A percentile compares a stretch with the other conserved stretches of the same genome.
These are phyloP conservation scores for Aurelia sp. DNA, from an alignment of 30 jellyfish, hydroid and myxozoan genomes.

Conservation along the genomic window DNA sequence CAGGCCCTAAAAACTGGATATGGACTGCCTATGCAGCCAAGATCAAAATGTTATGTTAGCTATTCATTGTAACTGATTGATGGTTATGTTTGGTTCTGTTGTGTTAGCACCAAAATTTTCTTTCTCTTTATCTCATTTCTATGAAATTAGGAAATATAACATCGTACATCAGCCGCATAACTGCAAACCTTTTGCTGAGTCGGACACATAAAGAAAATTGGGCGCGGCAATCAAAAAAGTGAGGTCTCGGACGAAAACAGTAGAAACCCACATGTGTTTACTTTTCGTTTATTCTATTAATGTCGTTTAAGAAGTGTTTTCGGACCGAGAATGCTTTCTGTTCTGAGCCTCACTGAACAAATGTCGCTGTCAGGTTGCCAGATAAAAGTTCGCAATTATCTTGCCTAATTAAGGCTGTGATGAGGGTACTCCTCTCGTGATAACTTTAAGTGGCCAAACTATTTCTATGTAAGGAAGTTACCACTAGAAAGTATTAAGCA, in stretches of 20 bases:
- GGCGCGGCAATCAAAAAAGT: conserved; percentile 4
- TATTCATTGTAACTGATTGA: conserved; percentile 3
- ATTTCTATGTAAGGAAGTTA: too few species aligned
- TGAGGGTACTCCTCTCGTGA: too few species aligned
- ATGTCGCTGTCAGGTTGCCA: background rate
- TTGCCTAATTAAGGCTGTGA: too few species aligned
- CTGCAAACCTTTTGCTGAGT: conserved; percentile 1
- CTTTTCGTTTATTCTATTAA: too few species aligned
- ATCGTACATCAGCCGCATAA: background rate
- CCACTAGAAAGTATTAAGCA: too few species aligned
- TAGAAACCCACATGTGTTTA: background rate
- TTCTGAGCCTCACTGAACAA: background rate
- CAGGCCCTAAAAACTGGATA: too few species aligned
- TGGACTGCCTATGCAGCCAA: background rate
- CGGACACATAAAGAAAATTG: background rate
- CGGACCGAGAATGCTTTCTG: background rate
- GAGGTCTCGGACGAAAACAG: background rate
- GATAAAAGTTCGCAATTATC: background rate
- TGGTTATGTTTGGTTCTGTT: conserved; percentile 6
- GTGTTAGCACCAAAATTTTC: conserved; percentile 1
- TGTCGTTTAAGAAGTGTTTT: background rate
- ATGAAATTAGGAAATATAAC: background rate
- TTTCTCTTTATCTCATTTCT: background rate
- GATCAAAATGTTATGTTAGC: conserved; percentile 1
- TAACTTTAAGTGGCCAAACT: too few species aligned